Evolutionary conservation across 2,797 vertebrate genomes (phyloP).

Genomic region (Ctenopoma kingsleyae): DNA sequence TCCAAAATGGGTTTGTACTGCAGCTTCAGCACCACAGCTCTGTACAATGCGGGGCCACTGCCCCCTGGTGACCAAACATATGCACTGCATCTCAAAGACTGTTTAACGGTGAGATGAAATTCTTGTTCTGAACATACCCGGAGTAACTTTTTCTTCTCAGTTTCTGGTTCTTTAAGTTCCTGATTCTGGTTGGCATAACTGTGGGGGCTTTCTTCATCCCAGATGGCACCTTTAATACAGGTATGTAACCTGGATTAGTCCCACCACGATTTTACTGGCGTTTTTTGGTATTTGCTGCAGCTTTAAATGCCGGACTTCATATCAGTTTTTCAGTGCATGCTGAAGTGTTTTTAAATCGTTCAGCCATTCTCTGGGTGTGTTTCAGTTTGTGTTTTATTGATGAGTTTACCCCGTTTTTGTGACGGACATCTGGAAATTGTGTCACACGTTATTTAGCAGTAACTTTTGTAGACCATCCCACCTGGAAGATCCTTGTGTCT

Average conservation of each 20-base stretch:
- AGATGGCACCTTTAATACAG: conserved; percentile 86
- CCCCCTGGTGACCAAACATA: conserved; percentile 58
- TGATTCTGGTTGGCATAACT: conserved; percentile 89
- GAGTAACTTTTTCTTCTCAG: conserved; percentile 65
- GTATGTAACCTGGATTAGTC: conserved; percentile 63
- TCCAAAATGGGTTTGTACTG: conserved; percentile 90
- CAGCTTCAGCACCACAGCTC: background rate
- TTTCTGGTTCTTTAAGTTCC: conserved; percentile 97
- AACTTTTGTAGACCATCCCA: too few species aligned
- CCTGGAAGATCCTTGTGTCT: too few species aligned
- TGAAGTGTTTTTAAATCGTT: too few species aligned
- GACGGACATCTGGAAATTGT: too few species aligned
- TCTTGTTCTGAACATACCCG: background rate
- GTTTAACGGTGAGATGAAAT: background rate
- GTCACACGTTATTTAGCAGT: too few species aligned
- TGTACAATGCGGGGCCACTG: conserved; percentile 6
- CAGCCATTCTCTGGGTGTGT: too few species aligned
- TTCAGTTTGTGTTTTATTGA: too few species aligned
- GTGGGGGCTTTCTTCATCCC: conserved; percentile 97
- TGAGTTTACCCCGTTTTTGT: too few species aligned
- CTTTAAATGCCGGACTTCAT: too few species aligned
- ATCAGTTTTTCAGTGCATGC: too few species aligned
- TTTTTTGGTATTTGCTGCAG: too few species aligned
- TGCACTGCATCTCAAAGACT: conserved; percentile 13
- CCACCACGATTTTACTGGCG: too few species aligned